Base-by-base conservation (phyloP, 2,888 invertebrate species). In the Ptychoptera contaminata region DNA sequence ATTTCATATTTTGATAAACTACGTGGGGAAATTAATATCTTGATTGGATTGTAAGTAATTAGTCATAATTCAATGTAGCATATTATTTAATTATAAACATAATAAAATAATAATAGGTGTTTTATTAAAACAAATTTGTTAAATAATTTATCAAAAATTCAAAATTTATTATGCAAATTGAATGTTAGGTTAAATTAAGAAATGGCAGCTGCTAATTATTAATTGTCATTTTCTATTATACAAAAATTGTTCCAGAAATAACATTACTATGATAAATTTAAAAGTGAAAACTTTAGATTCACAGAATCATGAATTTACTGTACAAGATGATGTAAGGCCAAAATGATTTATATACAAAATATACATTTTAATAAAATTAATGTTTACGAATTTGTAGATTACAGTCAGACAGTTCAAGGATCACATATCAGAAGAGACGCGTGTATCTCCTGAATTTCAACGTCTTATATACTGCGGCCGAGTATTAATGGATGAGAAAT, bases 401-500 rank as follows among this genome's bases (percentile, higher is more conserved):
- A 88, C 87, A 32, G 82, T 91, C 43, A 73, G 76, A 46, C 75
- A 84, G 59, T 80, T 91, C 55, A 91, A 91, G 62, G 78, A 81
- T 53, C 73, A 76, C 53, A 82, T 91, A 50, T 76, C 78, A 5
- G 79, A 79, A 42, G 74, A 79, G 50, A 82, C 94, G 52, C 77
- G 74, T 46, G 82, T 94, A 53, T 73, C 84, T 16, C 78, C 81
- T 8, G 81, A 82, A 49, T 77, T 82, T 40, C 94, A 94, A 61
- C 75, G 94, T 46, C 75, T 96, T 35, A 96, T 96, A 54, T 94
- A 88, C 62, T 88, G 88, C 61, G 96, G 96, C n/a, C 73, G 88
- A 63, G 91, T 94, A 23, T 68, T 96, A 42, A 82, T 84, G 57
- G 88, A 96, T 70, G 87, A 85, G 11, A 83, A 82, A 53, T 81